Base-by-base conservation (phyloP, 2,797 vertebrate genomes). In the Kryptolebias ocellatus region DNA sequence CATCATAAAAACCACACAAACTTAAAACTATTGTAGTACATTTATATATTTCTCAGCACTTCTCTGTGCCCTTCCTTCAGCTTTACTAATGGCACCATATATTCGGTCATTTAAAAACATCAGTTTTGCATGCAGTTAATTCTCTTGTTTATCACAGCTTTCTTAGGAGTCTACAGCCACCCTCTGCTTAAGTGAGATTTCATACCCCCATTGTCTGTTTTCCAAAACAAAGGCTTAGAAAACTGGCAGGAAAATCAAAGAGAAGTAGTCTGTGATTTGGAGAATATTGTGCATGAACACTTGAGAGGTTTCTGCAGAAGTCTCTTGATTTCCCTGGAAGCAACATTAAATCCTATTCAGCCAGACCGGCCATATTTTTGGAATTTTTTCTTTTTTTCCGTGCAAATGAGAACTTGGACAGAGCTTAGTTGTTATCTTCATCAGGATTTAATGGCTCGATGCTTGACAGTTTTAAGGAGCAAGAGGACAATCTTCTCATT, bases 171-270 rank as follows among this genome's bases (percentile, higher is more conserved):
- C 86, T 72, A 56, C 66, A 34, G 53, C 67, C 58, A 54, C 78
- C 67, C 74, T 80, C 81, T 88, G 84, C 78, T 76, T 15, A 18
- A 78, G 66, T 62, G 69, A 79, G 78, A 84, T 88, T 88, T 76
- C 58, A 56, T 66, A 64, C 34, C 67, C 66, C 72, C 76, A 76
- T 63, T 58, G 74, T 84, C 73, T 77, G 62, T 79, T 80, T 37
- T 85, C 82, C 66, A 85, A 76, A 91, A 91, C 84, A 92, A 91
- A 91, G 77, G 88, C 83, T 72, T 67, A 69, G 55, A 60, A 84
- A 86, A 81, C 85, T 92, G 90, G 90, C 90, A 83, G 44, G 39
- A 15, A 77, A 84, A 90, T 90, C 76, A 90, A 87, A 90, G 72
- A 76, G 76, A 65, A 65, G 63, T 79, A 83, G 77, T 81, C 72